A percentile compares a stretch with the other conserved stretches of the same genome.
phyloP scores from a whole-genome alignment of 2,797 vertebrate species.

The Lutjanus campechanus region DNA sequence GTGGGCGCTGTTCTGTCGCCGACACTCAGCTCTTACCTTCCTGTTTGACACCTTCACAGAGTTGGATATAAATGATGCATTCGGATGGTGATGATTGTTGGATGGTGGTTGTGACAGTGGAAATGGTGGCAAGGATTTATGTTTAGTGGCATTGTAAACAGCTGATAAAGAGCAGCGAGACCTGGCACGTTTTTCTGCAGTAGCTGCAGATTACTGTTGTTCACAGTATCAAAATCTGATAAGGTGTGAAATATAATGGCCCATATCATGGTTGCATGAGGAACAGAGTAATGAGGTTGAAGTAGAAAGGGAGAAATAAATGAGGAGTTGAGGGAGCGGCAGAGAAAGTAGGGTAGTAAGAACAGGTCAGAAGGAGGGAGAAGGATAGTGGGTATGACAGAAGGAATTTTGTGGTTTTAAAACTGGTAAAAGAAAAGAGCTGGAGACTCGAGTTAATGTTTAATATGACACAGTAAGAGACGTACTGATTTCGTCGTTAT shows the following conservation, averaged over 20 bases:
- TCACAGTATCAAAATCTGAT: slow-evolving; percentile 70
- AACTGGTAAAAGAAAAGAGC: slow-evolving; percentile 58
- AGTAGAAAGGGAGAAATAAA: slow-evolving; percentile 20
- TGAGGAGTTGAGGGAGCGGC: background rate
- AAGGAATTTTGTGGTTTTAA: slow-evolving; percentile 68
- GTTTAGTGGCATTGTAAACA: slow-evolving; percentile 68
- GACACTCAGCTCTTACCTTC: background rate
- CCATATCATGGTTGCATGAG: slow-evolving; percentile 3
- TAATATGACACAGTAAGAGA: slow-evolving; percentile 52
- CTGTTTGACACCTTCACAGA: slow-evolving; percentile 30
- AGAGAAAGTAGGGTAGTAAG: background rate
- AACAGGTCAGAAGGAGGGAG: background rate
- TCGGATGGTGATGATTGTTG: background rate
- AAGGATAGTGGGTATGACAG: slow-evolving; percentile 17
- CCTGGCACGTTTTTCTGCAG: slow-evolving; percentile 67
- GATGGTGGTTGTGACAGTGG: slow-evolving; percentile 24
- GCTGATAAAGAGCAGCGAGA: slow-evolving; percentile 63
- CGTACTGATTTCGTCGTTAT: slow-evolving; percentile 37
- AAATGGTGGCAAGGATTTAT: slow-evolving; percentile 46
- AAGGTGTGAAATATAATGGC: slow-evolving; percentile 70
- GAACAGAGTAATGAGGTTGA: background rate
- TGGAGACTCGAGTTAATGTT: slow-evolving; percentile 76
- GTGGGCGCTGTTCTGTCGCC: slow-evolving; percentile 69
- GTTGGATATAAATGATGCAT: background rate
- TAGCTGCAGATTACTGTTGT: slow-evolving; percentile 67